Base-by-base conservation (phyloP, 2,113 vertebrate species). In the Oreochromis spilurus region DNA sequence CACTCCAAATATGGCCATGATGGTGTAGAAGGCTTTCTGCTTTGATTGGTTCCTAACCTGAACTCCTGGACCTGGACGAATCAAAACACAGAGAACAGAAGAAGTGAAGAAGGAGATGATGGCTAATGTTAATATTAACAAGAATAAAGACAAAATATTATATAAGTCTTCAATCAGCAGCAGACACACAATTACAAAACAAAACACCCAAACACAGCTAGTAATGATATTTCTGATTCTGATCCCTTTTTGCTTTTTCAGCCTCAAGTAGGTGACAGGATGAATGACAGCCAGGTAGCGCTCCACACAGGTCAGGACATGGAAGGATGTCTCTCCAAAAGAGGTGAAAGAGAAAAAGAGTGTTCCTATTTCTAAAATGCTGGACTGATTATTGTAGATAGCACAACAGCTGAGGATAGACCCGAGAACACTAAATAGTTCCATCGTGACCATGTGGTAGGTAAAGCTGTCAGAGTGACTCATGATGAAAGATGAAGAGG, bases 1-100 rank as follows among this genome's bases (percentile, higher is more conserved):
- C 9, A 79, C 50, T 36, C 31, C 55, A 79, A 81, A 19, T 38
- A 87, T 84, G 45, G 31, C 13, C 10, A 24, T 2, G 11, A 82
- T 55, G 16, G 82, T 90, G 55, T 52, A 34, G 14, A 78, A 82
- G 3, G 82, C 84, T 10, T 75, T 81, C 24, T 13, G 81, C 43
- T 89, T 86, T 36, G 45, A 45, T 9, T 36, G 52, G 43, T 24
- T 11, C 7, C 7, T 17, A n/a, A 17, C 31, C n/a, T 54, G 17
- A 11, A 36, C 10, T 2, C 81, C 78, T 12, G 84, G 88, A 4
- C 57, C 3, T 9, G 78, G 82, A 7, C 17, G 21, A 7, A 7
- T 13, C 5, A 89, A 29, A 36, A 21, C 62, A 16, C 4, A 10
- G 21, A 87, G 62, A 45, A 89, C 81, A 10, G 53, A 83, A 10